These are phyloP conservation scores for Anagrus nilaparvatae DNA, from an alignment of 1,140 invertebrate genomes.

Conservation along the genomic window DNA sequence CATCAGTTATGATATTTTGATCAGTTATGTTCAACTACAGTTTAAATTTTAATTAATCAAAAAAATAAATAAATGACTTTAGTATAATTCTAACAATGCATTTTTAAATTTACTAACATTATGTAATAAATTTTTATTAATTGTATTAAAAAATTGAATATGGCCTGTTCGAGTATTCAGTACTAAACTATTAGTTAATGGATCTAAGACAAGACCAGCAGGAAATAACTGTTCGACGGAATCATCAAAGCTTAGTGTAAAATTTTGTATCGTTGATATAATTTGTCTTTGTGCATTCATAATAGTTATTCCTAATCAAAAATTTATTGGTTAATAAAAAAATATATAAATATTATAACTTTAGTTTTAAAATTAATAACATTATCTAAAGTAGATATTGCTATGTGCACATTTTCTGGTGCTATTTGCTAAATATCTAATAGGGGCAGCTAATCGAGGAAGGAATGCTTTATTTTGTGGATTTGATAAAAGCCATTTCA, in stretches of 20 bases:
- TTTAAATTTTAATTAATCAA: slow-evolving; percentile 16
- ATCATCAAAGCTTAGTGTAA: slow-evolving; percentile 48
- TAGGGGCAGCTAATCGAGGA: slow-evolving; percentile 61
- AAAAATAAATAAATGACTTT: slow-evolving; percentile 5
- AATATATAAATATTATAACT: slow-evolving; percentile 6
- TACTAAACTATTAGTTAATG: slow-evolving; percentile 54
- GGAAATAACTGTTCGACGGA: slow-evolving; percentile 45
- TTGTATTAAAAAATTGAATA: slow-evolving; percentile 68
- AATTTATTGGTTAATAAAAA: slow-evolving; percentile 11
- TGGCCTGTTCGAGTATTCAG: slow-evolving; percentile 69
- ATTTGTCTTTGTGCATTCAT: slow-evolving; percentile 51
- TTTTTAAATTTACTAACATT: slow-evolving; percentile 50
- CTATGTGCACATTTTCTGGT: slow-evolving; percentile 52
- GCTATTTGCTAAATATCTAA: slow-evolving; percentile 56
- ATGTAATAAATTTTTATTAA: slow-evolving; percentile 56
- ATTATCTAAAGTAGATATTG: slow-evolving; percentile 64
- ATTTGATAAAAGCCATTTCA: slow-evolving; percentile 61
- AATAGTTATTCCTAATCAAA: slow-evolving; percentile 51
- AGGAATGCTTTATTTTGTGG: slow-evolving; percentile 51
- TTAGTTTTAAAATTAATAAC: slow-evolving; percentile 18
- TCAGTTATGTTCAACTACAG: slow-evolving; percentile 62
- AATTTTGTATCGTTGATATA: slow-evolving; percentile 54
- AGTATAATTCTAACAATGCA: not conserved
- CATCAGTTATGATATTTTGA: slow-evolving; percentile 60
- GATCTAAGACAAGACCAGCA: slow-evolving; percentile 57